Conservation (phyloP, 2,113 vertebrate species). For the Peromyscus leucopus region DNA sequence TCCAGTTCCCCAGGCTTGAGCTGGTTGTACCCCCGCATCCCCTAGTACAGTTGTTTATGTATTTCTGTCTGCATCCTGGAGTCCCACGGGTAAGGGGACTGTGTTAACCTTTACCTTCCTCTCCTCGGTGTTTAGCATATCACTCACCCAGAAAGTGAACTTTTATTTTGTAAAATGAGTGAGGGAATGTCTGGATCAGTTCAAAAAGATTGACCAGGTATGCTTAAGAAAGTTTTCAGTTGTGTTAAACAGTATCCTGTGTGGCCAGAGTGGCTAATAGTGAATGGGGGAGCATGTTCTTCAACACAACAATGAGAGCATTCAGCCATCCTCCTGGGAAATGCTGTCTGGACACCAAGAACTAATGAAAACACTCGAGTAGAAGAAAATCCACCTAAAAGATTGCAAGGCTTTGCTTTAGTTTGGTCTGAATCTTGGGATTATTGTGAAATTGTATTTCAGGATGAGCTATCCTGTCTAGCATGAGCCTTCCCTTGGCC, state of each 20-base stretch:
- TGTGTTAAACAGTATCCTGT: background rate
- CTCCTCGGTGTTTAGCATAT: background rate
- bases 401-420: background rate
- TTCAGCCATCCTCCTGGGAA: slow-evolving; percentile 42
- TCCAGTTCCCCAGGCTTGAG: slow-evolving; percentile 13
- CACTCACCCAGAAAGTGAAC: background rate
- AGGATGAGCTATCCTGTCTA: slow-evolving; percentile 62
- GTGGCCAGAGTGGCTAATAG: slow-evolving; percentile 2
- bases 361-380: slow-evolving; percentile 51
- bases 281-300: slow-evolving; percentile 33
- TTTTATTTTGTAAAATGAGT: slow-evolving; percentile 2
- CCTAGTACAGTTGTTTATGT: background rate
- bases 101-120: background rate
- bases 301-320: slow-evolving; percentile 44
- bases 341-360: slow-evolving; percentile 43
- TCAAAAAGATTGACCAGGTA: background rate
- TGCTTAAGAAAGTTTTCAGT: background rate
- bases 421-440: background rate
- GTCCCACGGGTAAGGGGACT: background rate
- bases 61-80: background rate
- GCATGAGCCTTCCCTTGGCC: slow-evolving; percentile 74
- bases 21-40: background rate
- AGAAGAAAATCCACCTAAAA: slow-evolving; percentile 58
- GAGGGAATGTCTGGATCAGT: slow-evolving; percentile 15
- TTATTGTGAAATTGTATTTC: slow-evolving; percentile 54